Evolutionary conservation across 92 coral and sea anemone genomes (phyloP).

Genomic region (Anthopleura xanthogrammica): DNA sequence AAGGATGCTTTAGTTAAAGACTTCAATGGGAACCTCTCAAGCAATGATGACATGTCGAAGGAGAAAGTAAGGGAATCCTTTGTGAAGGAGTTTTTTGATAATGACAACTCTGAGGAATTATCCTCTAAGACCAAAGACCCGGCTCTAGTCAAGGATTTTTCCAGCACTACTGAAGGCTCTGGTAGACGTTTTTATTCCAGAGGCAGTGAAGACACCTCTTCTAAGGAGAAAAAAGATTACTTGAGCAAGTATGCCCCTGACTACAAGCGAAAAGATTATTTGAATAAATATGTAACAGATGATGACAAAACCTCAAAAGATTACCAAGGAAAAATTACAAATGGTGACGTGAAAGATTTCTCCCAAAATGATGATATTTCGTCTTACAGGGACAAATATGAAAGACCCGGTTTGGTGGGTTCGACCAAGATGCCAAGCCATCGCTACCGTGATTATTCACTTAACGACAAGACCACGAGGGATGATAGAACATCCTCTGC

Average conservation of each 20-base stretch:
- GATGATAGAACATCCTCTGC: not conserved
- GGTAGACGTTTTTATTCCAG: not conserved
- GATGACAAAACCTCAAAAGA: not conserved
- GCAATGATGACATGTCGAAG: not conserved
- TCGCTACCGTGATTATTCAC: not conserved
- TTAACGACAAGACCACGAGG: not conserved
- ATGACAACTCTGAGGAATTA: not conserved
- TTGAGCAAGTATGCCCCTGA: not conserved
- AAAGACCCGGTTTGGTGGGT: not conserved
- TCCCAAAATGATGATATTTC: not conserved
- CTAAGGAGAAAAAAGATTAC: not conserved
- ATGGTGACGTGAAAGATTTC: slow-evolving; percentile 14
- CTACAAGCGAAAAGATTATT: not conserved
- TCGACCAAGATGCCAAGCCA: slow-evolving; percentile 1
- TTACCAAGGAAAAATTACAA: not conserved
- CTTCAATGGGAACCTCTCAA: not conserved
- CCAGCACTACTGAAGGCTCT: not conserved
- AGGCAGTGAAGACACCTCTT: not conserved
- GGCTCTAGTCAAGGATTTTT: not conserved
- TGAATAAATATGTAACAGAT: not conserved
- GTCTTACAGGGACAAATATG: slow-evolving; percentile 6
- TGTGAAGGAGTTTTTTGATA: not conserved
- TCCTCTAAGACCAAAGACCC: not conserved
- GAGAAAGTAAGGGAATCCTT: not conserved
- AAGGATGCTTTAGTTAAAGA: not conserved